Percentiles rank a stretch among this genome's conserved stretches.
These are phyloP conservation scores for Merops nubicus DNA, from an alignment of 2,113 vertebrate genomes.

Conservation along the genomic window DNA sequence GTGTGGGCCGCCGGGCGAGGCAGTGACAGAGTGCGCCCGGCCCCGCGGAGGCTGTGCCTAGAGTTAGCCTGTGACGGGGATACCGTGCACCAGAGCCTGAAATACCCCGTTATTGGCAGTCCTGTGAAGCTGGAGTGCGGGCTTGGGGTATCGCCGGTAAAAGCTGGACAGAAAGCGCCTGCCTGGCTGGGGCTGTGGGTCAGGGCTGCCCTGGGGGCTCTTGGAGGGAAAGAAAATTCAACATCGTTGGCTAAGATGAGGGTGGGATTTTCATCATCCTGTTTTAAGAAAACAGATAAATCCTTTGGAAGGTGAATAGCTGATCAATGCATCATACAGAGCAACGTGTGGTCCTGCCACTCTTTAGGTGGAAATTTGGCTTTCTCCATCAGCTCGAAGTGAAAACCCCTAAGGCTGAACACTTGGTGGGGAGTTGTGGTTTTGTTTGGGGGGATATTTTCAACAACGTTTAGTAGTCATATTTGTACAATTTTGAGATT, in stretches of 20 bases:
- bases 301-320: background rate
- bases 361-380: background rate
- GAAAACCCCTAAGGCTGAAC: background rate
- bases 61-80: too few relatives aligned
- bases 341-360: rapidly evolving
- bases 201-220: background rate
- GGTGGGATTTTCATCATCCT: background rate
- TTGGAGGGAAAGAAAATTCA: background rate
- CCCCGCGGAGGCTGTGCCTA: rapidly evolving
- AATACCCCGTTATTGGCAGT: too few relatives aligned
- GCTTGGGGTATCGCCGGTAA: rapidly evolving
- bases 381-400: background rate
- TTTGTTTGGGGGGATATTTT: background rate
- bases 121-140: rapidly evolving
- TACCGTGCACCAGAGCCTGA: rapidly evolving
- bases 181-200: background rate
- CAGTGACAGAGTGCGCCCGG: background rate
- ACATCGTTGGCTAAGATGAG: rapidly evolving
- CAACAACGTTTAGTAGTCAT: rapidly evolving
- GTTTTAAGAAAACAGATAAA: background rate
- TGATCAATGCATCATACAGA: background rate
- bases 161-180: background rate
- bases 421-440: rapidly evolving
- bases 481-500: background rate
- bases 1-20: background rate